Conservation (phyloP, 1,140 invertebrate genomes). For the Sitodiplosis mosellana region DNA sequence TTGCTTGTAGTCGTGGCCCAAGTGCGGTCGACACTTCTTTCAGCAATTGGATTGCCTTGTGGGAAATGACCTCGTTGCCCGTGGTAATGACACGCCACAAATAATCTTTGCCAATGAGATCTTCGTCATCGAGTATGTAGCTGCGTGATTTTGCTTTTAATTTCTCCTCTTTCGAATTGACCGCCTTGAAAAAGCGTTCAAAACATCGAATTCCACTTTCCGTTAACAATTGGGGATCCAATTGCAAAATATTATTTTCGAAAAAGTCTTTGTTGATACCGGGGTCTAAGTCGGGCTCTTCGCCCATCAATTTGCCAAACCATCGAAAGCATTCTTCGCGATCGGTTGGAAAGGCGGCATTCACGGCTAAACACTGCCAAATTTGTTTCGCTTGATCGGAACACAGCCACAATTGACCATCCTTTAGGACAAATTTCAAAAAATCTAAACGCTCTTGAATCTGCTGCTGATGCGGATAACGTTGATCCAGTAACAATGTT, state of each 20-base stretch:
- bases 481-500: constrained; percentile 65
- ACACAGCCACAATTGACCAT: constrained; percentile 89
- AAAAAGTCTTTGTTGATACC: constrained; percentile 95
- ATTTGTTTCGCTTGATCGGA: constrained; percentile 93
- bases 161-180: constrained; percentile 90
- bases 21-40: constrained; percentile 89
- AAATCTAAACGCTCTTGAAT: constrained; percentile 90
- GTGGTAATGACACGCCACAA: constrained; percentile 85
- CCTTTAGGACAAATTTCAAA: constrained; percentile 77
- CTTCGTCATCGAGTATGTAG: constrained; percentile 65
- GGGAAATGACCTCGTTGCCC: constrained; percentile 79
- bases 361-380: constrained; percentile 89
- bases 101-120: constrained; percentile 92
- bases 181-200: constrained; percentile 85
- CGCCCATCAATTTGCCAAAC: constrained; percentile 97
- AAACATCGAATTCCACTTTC: constrained; percentile 88
- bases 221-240: constrained; percentile 79
- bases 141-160: constrained; percentile 68
- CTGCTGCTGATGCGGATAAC: constrained; percentile 83
- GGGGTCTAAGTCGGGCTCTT: constrained; percentile 91
- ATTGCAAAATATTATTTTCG: constrained; percentile 81
- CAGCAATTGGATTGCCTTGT: constrained; percentile 74
- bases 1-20: constrained; percentile 57
- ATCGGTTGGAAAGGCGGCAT: constrained; percentile 78
- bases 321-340: constrained; percentile 95